Evolutionary conservation across 1,140 invertebrate genomes (phyloP), one percentile per base, ranked within the genome.

Genomic region (Orius insidiosus): DNA sequence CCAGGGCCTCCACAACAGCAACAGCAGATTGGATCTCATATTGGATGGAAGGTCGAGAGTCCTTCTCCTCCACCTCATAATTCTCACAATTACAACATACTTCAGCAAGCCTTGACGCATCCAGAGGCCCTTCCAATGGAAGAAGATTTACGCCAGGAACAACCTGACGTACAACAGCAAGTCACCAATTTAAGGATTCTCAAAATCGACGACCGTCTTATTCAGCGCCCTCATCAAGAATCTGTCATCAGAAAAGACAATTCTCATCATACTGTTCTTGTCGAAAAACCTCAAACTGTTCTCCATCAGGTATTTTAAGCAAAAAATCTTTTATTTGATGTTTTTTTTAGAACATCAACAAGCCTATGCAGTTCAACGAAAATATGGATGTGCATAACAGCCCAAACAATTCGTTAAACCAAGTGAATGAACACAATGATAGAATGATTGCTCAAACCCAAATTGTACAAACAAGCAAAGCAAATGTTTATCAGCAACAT

Each of bases 401-500:
- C 15, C 36, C 39, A 8, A 36, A 43, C 14, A 46, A 40, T 24
- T 14, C 19, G 13, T 30, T 43, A 15, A 41, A 33, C 18, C 34
- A 33, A 37, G 33, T 37, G 13, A 36, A 39, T 30, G 33, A 45
- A 9, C 13, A 31, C 19, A 32, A 38, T 11, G 18, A 47, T 35
- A 11, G 42, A 5, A 11, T 32, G 18, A 10, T 24, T 18, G 4
- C 35, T 16, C 11, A 50, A 18, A 44, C 50, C 18, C 33, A 34
- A 44, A 10, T 34, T 9, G 32, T 48, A 15, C 33, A 45, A 46
- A 18, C 41, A 11, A 15, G 18, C 14, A 43, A 43, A 31, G 11
- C 10, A 46, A 63, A 65, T 56, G 58, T 70, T 56, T 72, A 75
- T 60, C 71, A 75, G 55, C 72, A 77, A 37, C 41, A 43, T 30